Base-by-base conservation (phyloP, 2,113 vertebrate genomes). In the Phylloscopus whistleri region DNA sequence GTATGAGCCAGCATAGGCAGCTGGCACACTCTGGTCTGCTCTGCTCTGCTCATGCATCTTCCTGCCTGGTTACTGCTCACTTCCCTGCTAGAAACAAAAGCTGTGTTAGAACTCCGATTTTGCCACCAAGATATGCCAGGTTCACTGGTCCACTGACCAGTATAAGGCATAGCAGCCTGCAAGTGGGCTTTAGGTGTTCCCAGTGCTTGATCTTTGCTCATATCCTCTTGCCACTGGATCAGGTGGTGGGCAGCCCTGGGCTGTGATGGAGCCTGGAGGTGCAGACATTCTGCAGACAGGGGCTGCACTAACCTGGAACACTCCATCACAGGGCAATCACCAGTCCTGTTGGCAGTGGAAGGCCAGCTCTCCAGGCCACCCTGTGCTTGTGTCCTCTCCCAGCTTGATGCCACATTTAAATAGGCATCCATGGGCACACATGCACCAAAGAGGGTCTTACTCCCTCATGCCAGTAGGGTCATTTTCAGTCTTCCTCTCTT, bases 151-250 rank as follows among this genome's bases (percentile, higher is more conserved):
- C 0, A 0, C 19, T 68, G 41, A 28, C 7, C 0, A 2, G 15
- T 51, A 30, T 8, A 33, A 0, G 0, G 7, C 3, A 1, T 9
- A 75, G 48, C 17, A 66, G 31, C 33, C 41, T 91, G 43, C 33
- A 76, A 27, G 13, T 0, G 59, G 24, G 7, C 0, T 0, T 37
- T 66, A 53, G 13, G 8, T 7, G 2, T 11, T 79, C 6, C 10
- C 1, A 0, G 17, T 44, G 10, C 31, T 84, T 0, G 0, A 18
- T 6, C 1, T 12, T 53, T 44, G 22, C 37, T 21, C 12, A 6
- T 37, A 18, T 43, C 30, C 24, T 28, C 10, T 27, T 49, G 28
- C 33, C 39, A 13, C 18, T 10, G 11, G 33, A 53, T 11, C 8
- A 62, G 19, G 5, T 60, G 37, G n/a, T 23, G 15, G 28, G 30